Evolutionary conservation across 2,888 invertebrate species (phyloP), one percentile per base, ranked within the genome.

Genomic region (Lasioglossum marginatum): DNA sequence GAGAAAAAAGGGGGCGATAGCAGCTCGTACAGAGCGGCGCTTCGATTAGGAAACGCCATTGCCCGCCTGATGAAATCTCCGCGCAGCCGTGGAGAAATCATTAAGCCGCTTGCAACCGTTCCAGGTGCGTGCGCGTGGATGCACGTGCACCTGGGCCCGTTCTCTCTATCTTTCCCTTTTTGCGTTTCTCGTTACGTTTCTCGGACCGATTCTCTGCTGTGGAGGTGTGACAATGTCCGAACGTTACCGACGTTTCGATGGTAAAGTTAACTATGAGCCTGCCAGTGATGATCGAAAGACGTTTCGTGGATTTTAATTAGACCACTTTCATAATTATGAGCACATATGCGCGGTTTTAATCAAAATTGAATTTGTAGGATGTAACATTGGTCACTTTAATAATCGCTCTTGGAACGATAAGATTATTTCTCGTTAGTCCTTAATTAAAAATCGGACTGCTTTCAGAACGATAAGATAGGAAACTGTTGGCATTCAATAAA

Each of bases 21-120:
- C 23, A 8, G 52, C 23, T 52, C 52, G 52, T 3, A 23, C 52
- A 52, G 52, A 52, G 23, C 23, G 52, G n/a, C 31, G 79, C 37
- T 76, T 85, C 81, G 87, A 85, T 89, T 89, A 87, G 84, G 89
- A 89, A 89, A 89, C 81, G 63, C 63, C 63, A 34, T 27, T 66
- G 63, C 63, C 63, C 70, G 81, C 75, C 81, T 80, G 89, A 89
- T 86, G 87, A 89, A 89, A 87, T 86, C 89, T 63, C 78, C 37
- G 60, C 37, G 76, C 79, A 79, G 79, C 70, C 76, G 77, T 76
- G 78, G 87, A 80, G 86, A 87, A 89, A 89, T 89, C 89, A 84
- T 89, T 86, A 84, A 83, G 72, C 75, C 43, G 71, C 71, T 78
- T 57, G 82, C 79, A 68, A 82, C 82, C 85, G 82, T 82, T 75